Base-by-base conservation (phyloP, 1,140 invertebrate species). In the Rhyacophila brunnea region DNA sequence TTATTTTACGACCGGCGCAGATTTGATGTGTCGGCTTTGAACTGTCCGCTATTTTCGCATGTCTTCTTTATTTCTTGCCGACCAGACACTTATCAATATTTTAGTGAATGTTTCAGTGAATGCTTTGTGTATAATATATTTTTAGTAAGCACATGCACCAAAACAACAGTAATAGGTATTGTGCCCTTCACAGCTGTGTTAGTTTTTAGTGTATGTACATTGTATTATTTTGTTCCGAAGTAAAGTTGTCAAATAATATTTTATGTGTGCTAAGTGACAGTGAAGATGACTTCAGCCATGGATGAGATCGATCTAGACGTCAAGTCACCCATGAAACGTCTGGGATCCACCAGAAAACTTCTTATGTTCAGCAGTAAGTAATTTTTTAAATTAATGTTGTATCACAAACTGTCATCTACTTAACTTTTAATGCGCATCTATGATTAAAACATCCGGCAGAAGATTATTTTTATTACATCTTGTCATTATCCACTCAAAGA, bases 311-410 rank as follows among this genome's bases (percentile, higher is more conserved):
- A 88, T 70, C 82, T 82, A 57, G 82, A 83, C 68, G 70, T 83
- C 53, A 87, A 87, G 67, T 89, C 87, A 51, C 87, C 88, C 34
- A 89, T 90, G 73, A 87, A 87, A 73, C 77, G 87, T 40, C 81
- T 91, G 55, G 89, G 88, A 67, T 90, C 88, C 48, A 89, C 88
- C 10, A 83, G 88, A 68, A 91, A 91, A 74, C 78, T 90, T 53
- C 80, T 88, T 13, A 83, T 87, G 53, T 89, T 88, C 66, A 89
- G 85, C 70, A 90, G 88, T 90, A 75, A 88, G 87, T 86, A 49
- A 32, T 48, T n/a, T 15, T 40, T 7, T n/a, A 35, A 35, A 35
- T 35, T 35, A 6, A 46, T 17, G 13, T 44, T 54, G n/a, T n/a
- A n/a, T n/a, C n/a, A n/a, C n/a, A n/a, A n/a, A n/a, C n/a, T 49